Percentiles rank a stretch among this genome's conserved stretches.
These are phyloP conservation scores for Ptychadena robeensis DNA, from an alignment of 2,797 vertebrate genomes.

Conservation along the genomic window DNA sequence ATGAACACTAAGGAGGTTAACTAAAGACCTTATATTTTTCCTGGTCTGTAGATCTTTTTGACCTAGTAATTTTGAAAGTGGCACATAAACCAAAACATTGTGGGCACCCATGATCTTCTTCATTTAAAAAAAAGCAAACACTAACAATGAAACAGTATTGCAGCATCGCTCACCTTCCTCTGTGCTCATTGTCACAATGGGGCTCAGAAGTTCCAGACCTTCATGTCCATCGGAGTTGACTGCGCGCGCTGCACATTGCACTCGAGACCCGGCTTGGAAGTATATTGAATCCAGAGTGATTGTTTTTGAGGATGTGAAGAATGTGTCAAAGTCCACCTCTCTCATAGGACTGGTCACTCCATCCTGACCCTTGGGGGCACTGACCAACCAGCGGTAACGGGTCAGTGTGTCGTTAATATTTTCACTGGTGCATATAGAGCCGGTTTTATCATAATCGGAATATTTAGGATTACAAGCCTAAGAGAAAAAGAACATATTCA, in stretches of 20 bases:
- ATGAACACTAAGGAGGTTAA: too few relatives aligned
- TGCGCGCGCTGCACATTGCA: slow-evolving; percentile 89
- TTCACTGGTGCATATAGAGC: slow-evolving; percentile 89
- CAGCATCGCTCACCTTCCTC: slow-evolving; percentile 80
- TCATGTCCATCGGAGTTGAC: slow-evolving; percentile 86
- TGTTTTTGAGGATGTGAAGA: slow-evolving; percentile 93
- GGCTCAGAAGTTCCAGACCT: slow-evolving; percentile 89
- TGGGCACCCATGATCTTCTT: too few relatives aligned
- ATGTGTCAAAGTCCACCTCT: slow-evolving; percentile 94
- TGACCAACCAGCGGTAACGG: slow-evolving; percentile 89
- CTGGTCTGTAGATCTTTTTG: too few relatives aligned
- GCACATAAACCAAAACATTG: too few relatives aligned
- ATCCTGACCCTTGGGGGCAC: slow-evolving; percentile 85
- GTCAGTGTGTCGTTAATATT: slow-evolving; percentile 90
- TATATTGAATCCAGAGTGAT: slow-evolving; percentile 92
- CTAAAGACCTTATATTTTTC: too few relatives aligned
- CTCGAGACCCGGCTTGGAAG: slow-evolving; percentile 89
- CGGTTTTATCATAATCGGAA: slow-evolving; percentile 88
- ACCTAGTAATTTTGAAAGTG: too few relatives aligned
- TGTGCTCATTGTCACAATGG: slow-evolving; percentile 79
- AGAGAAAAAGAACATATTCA: slow-evolving; percentile 18
- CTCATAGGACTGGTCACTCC: slow-evolving; percentile 91
- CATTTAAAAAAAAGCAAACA: too few relatives aligned
- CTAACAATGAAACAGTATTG: neutral
- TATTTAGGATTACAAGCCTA: slow-evolving; percentile 93